These are phyloP conservation scores for Platycnemis pennipes DNA, from an alignment of 2,888 invertebrate species.

Conservation along the genomic window DNA sequence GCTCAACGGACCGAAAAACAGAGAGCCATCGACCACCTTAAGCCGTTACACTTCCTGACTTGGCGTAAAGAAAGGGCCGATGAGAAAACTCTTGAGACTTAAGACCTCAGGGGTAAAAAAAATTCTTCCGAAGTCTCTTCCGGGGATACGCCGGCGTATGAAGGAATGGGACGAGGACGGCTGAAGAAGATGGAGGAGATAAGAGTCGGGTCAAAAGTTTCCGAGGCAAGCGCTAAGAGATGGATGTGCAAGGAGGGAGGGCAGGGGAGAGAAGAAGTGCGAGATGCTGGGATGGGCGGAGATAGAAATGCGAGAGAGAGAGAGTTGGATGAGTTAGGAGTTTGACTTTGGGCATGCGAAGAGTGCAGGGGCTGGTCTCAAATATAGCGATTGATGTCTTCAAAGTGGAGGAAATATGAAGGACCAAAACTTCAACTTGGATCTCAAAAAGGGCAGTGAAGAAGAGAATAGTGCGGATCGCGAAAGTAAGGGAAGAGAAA, in stretches of 20 bases:
- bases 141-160: not conserved
- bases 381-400: not conserved
- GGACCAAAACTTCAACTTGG: not conserved
- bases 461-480: not conserved
- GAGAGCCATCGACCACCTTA: not conserved
- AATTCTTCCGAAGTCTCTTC: not conserved
- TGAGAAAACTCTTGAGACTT: not conserved
- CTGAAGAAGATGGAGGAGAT: not conserved
- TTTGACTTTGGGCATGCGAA: not conserved
- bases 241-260: not conserved
- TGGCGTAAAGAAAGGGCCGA: not conserved
- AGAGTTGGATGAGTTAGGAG: not conserved
- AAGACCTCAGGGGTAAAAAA: not conserved
- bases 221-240: not conserved
- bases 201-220: constrained; percentile 17
- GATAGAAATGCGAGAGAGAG: not conserved
- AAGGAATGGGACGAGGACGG: not conserved
- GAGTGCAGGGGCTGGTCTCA: not conserved
- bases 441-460: not conserved
- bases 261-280: not conserved
- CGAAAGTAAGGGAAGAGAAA: not conserved
- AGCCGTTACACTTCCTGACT: constrained; percentile 39
- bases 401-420: constrained; percentile 9
- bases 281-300: not conserved
- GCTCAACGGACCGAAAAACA: constrained; percentile 7